Base-by-base conservation (phyloP, 2,797 vertebrate genomes). In the Triplophysa yarkandensis region DNA sequence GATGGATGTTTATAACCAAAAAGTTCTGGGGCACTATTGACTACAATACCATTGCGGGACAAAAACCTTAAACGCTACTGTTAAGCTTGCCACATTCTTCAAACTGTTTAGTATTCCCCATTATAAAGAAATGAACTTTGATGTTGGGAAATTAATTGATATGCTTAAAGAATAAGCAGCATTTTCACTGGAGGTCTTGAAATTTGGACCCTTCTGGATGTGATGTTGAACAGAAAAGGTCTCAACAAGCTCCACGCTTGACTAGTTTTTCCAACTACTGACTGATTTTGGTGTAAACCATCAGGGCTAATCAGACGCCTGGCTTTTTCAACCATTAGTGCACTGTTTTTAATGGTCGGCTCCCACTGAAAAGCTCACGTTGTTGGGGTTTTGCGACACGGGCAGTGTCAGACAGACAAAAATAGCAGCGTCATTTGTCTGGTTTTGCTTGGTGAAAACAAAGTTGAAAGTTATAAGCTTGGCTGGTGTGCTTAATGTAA, bases 311-410 rank as follows among this genome's bases (percentile, higher is more conserved):
- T 71, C 62, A 54, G 39, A 46, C 1, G 7, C 60, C n/a, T 50
- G 48, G 68, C 43, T 67, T 48, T 58, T 82, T 87, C 82, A 85
- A 83, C 81, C 85, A 87, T 87, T 88, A 86, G 82, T 77, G 77
- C 5, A 36, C 69, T 67, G 67, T 6, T 64, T 84, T 66, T 87
- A 86, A 88, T 85, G 80, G 74, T 63, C 79, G 68, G 41, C 32
- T 34, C 13, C 4, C 9, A 28, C 34, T 58, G 36, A 54, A 30
- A 7, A 19, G 16, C 34, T 58, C 17, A 19, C 17, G 19, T 17
- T 14, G 17, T 27, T 19, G 9, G 32, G 7, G 21, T 39, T 39
- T 41, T 25, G 36, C 36, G 4, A 55, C 39, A 65, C n/a, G 65
- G 48, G 30, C 58, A 30, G 39, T 27, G 34, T 66, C 50, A 77